phyloP scores from a whole-genome alignment of 2,888 invertebrate genomes.

The Trilocha varians region DNA sequence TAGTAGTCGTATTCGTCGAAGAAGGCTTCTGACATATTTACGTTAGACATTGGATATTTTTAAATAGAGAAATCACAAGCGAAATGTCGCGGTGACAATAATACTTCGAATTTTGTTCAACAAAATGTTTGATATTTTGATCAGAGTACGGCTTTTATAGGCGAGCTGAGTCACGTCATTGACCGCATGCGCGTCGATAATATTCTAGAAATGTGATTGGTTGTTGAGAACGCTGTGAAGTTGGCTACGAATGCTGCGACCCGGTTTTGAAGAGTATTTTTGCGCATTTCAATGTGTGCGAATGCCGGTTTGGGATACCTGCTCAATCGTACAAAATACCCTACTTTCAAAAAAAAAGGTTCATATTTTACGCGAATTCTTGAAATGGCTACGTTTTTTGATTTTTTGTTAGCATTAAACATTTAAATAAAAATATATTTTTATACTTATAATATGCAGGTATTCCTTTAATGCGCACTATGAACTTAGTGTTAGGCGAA shows the following conservation, averaged over 20 bases:
- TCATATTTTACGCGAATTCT: too few relatives aligned
- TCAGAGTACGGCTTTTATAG: conserved; percentile 44
- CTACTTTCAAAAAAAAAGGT: neutral
- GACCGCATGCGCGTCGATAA: conserved; percentile 70
- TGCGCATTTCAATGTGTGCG: conserved; percentile 50
- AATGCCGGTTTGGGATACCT: conserved; percentile 38
- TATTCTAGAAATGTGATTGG: conserved; percentile 57
- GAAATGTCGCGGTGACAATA: conserved; percentile 34
- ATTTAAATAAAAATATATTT: too few relatives aligned
- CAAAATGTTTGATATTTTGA: conserved; percentile 36
- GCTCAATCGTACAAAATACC: neutral
- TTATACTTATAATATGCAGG: too few relatives aligned
- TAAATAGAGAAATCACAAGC: conserved; percentile 23
- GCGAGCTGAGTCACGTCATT: conserved; percentile 50
- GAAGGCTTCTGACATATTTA: conserved; percentile 86
- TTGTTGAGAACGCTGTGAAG: conserved; percentile 26
- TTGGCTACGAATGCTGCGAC: conserved; percentile 22
- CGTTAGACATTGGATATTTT: conserved; percentile 26
- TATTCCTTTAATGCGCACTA: too few relatives aligned
- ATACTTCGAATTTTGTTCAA: conserved; percentile 37
- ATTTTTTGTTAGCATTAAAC: too few relatives aligned
- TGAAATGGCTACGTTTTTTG: too few relatives aligned
- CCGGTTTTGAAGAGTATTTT: conserved; percentile 48
- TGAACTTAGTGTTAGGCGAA: too few relatives aligned
- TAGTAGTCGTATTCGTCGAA: conserved; percentile 95